Percentiles rank a stretch among this genome's conserved stretches.
These are phyloP conservation scores for Drosophila kanapiae DNA, from an alignment of 1,140 invertebrate genomes.

Conservation along the genomic window DNA sequence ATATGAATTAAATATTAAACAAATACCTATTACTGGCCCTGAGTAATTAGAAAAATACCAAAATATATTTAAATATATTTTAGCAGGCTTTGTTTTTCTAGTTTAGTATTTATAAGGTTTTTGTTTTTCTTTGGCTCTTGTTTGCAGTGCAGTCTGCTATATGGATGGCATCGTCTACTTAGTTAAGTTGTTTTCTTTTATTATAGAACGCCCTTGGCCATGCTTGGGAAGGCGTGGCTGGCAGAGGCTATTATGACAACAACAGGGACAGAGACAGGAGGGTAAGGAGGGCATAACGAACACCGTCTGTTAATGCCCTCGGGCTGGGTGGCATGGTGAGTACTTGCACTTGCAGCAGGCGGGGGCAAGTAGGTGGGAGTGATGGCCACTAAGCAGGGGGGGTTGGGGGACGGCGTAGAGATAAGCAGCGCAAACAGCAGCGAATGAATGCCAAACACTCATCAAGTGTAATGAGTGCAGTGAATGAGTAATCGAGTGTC, in stretches of 20 bases:
- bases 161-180: slow-evolving; percentile 68
- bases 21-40: not conserved
- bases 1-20: not conserved
- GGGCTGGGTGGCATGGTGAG: no score
- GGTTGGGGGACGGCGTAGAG: no score
- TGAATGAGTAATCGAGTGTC: slow-evolving; percentile 55
- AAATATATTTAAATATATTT: not conserved
- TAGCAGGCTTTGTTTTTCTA: no score
- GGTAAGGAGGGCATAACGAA: slow-evolving; percentile 1
- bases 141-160: not conserved
- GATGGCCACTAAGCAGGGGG: no score
- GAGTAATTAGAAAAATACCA: not conserved
- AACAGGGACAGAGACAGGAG: slow-evolving; percentile 2
- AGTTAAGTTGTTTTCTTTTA: slow-evolving; percentile 81
- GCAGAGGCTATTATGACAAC: slow-evolving; percentile 68
- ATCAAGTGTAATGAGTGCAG: slow-evolving; percentile 47
- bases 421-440: slow-evolving; percentile 57
- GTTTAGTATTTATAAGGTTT: not conserved
- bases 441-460: slow-evolving; percentile 39
- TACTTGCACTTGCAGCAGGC: not conserved
- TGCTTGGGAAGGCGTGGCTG: slow-evolving; percentile 46
- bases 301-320: slow-evolving; percentile 32
- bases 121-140: not conserved
- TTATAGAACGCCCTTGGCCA: slow-evolving; percentile 54
- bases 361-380: no score